Base-by-base conservation (phyloP, 2,888 invertebrate genomes). In the Maniola hyperantus region DNA sequence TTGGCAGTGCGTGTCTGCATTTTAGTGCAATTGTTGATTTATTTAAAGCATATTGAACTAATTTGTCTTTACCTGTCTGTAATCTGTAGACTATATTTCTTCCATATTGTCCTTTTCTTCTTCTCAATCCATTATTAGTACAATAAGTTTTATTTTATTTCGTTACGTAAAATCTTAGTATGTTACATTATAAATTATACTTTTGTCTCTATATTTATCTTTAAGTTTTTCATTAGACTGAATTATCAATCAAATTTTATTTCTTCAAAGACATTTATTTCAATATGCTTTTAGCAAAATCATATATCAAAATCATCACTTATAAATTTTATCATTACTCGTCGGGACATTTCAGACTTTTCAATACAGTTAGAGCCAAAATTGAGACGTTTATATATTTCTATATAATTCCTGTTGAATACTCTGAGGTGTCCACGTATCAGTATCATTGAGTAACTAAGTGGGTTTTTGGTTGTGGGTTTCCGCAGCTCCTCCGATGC, bases 1-100 rank as follows among this genome's bases (percentile, higher is more conserved):
- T 88, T 89, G 89, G 91, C 91, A 91, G 90, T 92, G 89, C 89
- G 92, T 93, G 93, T 93, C 92, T 93, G 93, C 93, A 93, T 93
- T 89, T 92, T 93, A 92, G 93, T 92, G 93, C 93, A 93, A 92
- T 82, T 67, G 66, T 91, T 88, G 87, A 84, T 81, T 48, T 80
- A 79, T 79, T 76, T 71, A 80, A 90, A 91, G 92, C 92, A 91
- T 92, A 92, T 92, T 91, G 91, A 90, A 87, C 77, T 90, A 86
- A 87, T 72, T 83, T 81, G 79, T 82, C 75, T 82, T 74, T 71
- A 26, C n/a, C n/a, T n/a, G n/a, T n/a, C n/a, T n/a, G n/a, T n/a
- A 59, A 18, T 50, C 42, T 44, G 15, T 68, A 57, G 42, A 20
- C 44, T 36, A 53, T 68, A 15, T n/a, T 8, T 36, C 7, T 33